Conservation (phyloP, 2,888 invertebrate genomes). For the Thysanoteuthis rhombus region DNA sequence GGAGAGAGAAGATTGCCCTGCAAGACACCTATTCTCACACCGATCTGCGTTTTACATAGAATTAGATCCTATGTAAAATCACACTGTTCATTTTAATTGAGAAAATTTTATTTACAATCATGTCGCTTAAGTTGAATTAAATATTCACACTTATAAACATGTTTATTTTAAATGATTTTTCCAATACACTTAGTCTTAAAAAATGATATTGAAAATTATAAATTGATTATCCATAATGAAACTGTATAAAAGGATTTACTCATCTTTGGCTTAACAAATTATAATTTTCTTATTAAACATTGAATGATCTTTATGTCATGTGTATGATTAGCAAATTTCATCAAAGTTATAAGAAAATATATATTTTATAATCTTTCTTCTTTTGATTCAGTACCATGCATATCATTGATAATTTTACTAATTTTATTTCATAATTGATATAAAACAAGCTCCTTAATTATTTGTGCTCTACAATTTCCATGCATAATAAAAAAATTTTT, state of each 20-base stretch:
- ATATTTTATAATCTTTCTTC: not conserved
- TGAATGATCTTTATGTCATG: not conserved
- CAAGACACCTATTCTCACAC: conserved; percentile 14
- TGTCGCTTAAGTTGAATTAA: not conserved
- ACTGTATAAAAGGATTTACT: not conserved
- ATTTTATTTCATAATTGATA: not conserved
- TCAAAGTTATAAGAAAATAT: not conserved
- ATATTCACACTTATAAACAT: not conserved
- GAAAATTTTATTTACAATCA: not conserved
- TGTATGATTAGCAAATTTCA: not conserved
- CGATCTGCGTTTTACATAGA: conserved; percentile 33
- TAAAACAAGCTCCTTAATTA: not conserved
- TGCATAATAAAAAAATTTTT: too few species aligned
- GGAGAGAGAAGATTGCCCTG: conserved; percentile 27
- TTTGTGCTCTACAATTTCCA: not conserved
- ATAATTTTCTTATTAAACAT: not conserved
- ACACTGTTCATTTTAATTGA: not conserved
- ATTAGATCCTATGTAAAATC: not conserved
- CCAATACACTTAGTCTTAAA: not conserved
- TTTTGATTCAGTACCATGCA: not conserved
- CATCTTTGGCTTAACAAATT: not conserved
- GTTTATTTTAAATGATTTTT: not conserved
- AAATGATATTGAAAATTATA: not conserved
- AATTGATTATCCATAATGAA: not conserved
- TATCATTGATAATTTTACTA: not conserved